phyloP scores from a whole-genome alignment of 2,888 invertebrate genomes.

The Parthenolecanium corni region DNA sequence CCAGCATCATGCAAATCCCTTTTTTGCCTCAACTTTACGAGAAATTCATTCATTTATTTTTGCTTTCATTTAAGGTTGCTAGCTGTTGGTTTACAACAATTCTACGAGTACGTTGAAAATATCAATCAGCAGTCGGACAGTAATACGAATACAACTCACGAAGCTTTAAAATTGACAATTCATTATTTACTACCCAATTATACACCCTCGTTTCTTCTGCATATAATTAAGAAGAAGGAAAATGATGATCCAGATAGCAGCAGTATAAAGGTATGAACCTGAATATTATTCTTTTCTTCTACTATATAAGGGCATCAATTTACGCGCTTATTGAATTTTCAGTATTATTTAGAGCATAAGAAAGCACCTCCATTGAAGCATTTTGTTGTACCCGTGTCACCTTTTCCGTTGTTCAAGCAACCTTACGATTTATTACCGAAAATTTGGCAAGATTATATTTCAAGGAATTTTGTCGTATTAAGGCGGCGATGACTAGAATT shows the following conservation, averaged over 20 bases:
- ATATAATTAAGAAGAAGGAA: neutral
- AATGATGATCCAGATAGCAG: too few relatives aligned
- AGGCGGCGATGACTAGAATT: neutral
- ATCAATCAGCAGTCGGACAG: neutral
- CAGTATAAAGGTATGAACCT: too few relatives aligned
- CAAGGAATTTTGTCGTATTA: neutral
- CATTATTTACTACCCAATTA: slow-evolving; percentile 6
- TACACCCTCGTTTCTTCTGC: neutral
- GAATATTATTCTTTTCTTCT: neutral
- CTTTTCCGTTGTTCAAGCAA: slow-evolving; percentile 7
- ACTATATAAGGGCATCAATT: neutral
- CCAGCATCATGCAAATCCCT: too few relatives aligned
- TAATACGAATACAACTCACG: neutral
- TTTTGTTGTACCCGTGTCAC: slow-evolving; percentile 8
- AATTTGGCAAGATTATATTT: slow-evolving; percentile 10
- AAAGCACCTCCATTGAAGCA: slow-evolving; percentile 7
- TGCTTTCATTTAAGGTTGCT: neutral
- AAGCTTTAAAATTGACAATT: slow-evolving; percentile 1
- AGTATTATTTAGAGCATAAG: slow-evolving; percentile 12
- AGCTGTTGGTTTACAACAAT: slow-evolving; percentile 1
- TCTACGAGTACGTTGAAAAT: neutral
- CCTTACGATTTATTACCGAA: slow-evolving; percentile 1
- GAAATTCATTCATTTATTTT: neutral
- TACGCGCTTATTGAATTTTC: neutral
- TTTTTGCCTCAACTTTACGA: too few relatives aligned